phyloP scores from a whole-genome alignment of 2,113 vertebrate genomes.

The Sylvilagus bachmani region DNA sequence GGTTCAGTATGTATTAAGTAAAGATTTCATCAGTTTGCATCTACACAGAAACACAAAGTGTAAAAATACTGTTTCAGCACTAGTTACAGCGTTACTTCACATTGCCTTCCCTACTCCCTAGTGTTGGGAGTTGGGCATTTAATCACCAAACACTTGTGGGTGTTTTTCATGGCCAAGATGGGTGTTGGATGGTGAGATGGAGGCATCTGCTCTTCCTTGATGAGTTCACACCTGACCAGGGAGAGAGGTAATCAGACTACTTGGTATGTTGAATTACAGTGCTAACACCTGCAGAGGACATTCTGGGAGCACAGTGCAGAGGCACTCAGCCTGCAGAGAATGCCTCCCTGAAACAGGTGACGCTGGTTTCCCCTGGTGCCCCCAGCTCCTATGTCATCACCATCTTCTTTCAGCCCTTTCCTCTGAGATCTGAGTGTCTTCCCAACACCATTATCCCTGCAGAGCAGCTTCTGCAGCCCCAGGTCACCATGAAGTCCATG shows the following conservation, averaged over 20 bases:
- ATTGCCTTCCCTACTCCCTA: background rate
- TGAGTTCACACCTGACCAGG: background rate
- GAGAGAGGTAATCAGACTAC: background rate
- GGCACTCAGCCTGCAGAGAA: background rate
- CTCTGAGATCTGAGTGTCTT: background rate
- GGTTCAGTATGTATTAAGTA: too few species aligned
- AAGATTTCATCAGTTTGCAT: too few species aligned
- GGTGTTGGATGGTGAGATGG: background rate
- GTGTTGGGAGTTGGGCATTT: background rate
- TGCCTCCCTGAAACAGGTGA: background rate
- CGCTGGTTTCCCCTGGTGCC: background rate
- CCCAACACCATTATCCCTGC: background rate
- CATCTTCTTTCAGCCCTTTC: too few species aligned
- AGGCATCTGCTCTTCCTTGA: background rate
- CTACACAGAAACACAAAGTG: too few species aligned
- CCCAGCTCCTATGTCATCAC: background rate
- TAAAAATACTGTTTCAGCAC: too few species aligned
- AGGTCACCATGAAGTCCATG: background rate
- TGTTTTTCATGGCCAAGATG: background rate
- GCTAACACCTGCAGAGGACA: background rate
- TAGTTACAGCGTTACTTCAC: too few species aligned
- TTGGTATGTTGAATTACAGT: background rate
- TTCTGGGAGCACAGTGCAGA: background rate
- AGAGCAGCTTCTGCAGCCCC: conserved; percentile 42
- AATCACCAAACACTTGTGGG: background rate